phyloP scores from a whole-genome alignment of 2,113 vertebrate genomes.

The Physeter macrocephalus region DNA sequence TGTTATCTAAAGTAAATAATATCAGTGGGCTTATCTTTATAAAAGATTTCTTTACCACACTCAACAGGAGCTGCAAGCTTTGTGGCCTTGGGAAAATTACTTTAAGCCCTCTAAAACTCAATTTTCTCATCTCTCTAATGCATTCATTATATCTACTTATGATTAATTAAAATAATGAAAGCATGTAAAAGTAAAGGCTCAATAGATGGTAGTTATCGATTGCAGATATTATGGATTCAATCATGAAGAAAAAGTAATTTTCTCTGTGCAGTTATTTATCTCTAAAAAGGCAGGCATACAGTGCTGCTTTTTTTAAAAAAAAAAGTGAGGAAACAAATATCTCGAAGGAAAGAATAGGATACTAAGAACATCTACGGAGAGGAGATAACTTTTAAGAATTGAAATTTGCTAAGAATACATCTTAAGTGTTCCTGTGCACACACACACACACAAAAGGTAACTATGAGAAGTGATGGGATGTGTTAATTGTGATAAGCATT shows the following conservation, averaged over 20 bases:
- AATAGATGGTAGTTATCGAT: background rate
- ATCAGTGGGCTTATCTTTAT: background rate
- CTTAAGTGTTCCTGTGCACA: background rate
- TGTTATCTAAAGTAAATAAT: background rate
- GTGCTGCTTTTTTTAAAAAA: background rate
- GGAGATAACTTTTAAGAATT: background rate
- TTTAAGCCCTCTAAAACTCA: background rate
- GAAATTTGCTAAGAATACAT: background rate
- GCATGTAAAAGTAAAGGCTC: background rate
- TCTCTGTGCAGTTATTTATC: background rate
- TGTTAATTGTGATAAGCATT: background rate
- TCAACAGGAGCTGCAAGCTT: background rate
- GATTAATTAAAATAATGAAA: constrained; percentile 22
- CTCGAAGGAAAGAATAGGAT: background rate
- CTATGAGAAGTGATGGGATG: background rate
- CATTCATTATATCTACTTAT: background rate
- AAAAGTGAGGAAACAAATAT: background rate
- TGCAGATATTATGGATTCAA: background rate
- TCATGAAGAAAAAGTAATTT: constrained; percentile 32
- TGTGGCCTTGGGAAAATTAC: background rate
- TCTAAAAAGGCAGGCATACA: background rate
- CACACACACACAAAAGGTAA: background rate
- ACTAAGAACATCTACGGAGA: background rate
- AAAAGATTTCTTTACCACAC: background rate
- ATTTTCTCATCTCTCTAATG: background rate